Evolutionary conservation across 2,113 vertebrate species (phyloP), one percentile per base, ranked within the genome.

Genomic region (Syngnathus floridae): DNA sequence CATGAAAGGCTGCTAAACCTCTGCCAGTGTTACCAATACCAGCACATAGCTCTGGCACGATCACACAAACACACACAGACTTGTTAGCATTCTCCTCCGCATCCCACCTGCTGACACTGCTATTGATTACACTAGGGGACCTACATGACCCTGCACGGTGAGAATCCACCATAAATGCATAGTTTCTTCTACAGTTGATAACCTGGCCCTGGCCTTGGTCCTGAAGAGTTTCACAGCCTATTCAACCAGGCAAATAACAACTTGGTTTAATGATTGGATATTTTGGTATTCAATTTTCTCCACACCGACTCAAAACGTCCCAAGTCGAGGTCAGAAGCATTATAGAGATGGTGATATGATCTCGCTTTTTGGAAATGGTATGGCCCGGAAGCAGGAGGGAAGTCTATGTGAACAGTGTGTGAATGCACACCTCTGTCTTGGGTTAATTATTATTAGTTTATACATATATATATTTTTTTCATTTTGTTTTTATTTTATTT

Each of bases 81-180:
- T 75, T 58, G 58, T 81, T 81, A 73, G 61, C 70, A 78, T 81
- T 81, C 70, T 56, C 70, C 41, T 66, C 64, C 64, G 62, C 62
- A n/a, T 66, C 58, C 64, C 61, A 70, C 70, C 62, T 66, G 58
- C 60, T 67, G 76, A 68, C 72, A 70, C 21, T 64, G 69, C 69
- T 70, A 81, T 81, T 75, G 75, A 81, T 81, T 81, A 75, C 79
- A 77, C 64, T 73, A 63, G 19, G 72, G 69, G 67, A 77, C 69
- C 73, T 68, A 64, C 67, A 73, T 62, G 67, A 76, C 73, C 61
- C 66, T 67, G 60, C 69, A 69, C 65, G 72, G 74, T 57, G 49
- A 74, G 59, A 67, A 69, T 52, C 66, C 75, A 49, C 56, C 69
- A 70, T 40, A 72, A 69, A 77, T 77, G 49, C 69, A 69, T 56